phyloP scores from a whole-genome alignment of 2,888 invertebrate genomes.

The Pycnomerus fuliginosus region DNA sequence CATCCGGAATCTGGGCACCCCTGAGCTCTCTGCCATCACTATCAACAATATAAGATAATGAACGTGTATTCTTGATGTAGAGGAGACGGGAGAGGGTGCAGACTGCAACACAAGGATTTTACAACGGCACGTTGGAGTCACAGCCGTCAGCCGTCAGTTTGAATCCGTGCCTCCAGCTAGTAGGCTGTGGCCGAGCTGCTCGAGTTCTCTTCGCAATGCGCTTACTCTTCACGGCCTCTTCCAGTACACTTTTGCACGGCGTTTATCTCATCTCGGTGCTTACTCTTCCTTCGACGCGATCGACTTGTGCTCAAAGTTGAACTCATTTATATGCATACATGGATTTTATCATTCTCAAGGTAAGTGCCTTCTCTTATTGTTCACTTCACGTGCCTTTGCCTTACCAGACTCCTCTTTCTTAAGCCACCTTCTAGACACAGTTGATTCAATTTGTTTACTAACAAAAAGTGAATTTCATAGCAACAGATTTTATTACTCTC shows the following conservation, averaged over 20 bases:
- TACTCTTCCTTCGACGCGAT: conserved; percentile 2
- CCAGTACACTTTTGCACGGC: conserved; percentile 11
- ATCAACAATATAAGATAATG: conserved; percentile 38
- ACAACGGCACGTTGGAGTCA: conserved; percentile 15
- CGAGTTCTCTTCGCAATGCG: conserved; percentile 20
- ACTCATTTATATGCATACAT: conserved; percentile 25
- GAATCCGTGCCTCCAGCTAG: conserved; percentile 9
- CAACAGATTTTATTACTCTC: too few species aligned
- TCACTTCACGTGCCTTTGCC: conserved; percentile 4
- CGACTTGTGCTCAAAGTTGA: conserved; percentile 17
- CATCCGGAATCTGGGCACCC: conserved; percentile 18
- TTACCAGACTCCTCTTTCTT: too few species aligned
- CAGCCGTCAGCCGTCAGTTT: conserved; percentile 10
- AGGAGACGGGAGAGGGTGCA: conserved; percentile 17
- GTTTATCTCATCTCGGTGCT: conserved; percentile 11
- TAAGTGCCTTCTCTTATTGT: conserved; percentile 26
- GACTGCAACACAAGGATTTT: conserved; percentile 16
- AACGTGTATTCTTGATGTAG: conserved; percentile 28
- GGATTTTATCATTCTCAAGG: conserved; percentile 40
- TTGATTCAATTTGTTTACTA: too few species aligned
- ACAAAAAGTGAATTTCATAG: too few species aligned
- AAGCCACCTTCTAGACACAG: too few species aligned
- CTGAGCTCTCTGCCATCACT: conserved; percentile 21
- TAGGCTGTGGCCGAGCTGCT: conserved; percentile 9
- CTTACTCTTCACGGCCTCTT: conserved; percentile 11